A percentile compares a stretch with the other conserved stretches of the same genome.
These are phyloP conservation scores for Anastrepha ludens DNA, from an alignment of 1,140 invertebrate genomes.

Conservation along the genomic window DNA sequence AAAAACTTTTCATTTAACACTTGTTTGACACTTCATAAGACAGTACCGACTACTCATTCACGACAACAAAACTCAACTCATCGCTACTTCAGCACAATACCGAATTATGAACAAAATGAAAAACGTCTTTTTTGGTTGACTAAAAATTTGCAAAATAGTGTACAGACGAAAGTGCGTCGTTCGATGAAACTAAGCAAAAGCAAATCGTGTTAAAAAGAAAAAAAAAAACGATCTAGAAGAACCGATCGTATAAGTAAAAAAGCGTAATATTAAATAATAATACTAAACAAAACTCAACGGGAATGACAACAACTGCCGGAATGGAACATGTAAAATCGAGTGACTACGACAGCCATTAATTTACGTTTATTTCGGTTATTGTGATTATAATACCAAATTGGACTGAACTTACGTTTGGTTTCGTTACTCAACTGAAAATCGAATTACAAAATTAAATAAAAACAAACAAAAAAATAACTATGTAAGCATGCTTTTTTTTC, in stretches of 20 bases:
- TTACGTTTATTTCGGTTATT: slow-evolving; percentile 49
- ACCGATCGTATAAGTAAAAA: not conserved
- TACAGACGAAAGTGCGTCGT: not conserved
- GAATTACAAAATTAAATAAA: slow-evolving; percentile 40
- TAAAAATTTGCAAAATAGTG: not conserved
- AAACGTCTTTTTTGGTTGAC: not conserved
- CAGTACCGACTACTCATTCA: not conserved
- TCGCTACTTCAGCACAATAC: not conserved
- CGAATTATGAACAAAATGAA: not conserved
- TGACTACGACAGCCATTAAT: slow-evolving; percentile 39
- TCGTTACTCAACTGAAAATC: slow-evolving; percentile 51
- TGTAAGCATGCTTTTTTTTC: slow-evolving; percentile 74
- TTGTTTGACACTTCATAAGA: slow-evolving; percentile 15
- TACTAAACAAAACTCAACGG: not conserved
- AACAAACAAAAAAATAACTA: slow-evolving; percentile 62
- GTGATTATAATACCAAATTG: slow-evolving; percentile 5
- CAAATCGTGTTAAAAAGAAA: not conserved
- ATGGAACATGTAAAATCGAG: slow-evolving; percentile 7
- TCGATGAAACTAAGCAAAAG: not conserved
- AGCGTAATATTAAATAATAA: not conserved
- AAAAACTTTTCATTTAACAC: not conserved
- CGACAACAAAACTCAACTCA: not conserved
- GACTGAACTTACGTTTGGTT: slow-evolving; percentile 26
- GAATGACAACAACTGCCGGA: not conserved
- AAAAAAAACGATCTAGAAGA: not conserved